phyloP scores from a whole-genome alignment of 2,888 invertebrate species.

The Hofmannophila pseudospretella region DNA sequence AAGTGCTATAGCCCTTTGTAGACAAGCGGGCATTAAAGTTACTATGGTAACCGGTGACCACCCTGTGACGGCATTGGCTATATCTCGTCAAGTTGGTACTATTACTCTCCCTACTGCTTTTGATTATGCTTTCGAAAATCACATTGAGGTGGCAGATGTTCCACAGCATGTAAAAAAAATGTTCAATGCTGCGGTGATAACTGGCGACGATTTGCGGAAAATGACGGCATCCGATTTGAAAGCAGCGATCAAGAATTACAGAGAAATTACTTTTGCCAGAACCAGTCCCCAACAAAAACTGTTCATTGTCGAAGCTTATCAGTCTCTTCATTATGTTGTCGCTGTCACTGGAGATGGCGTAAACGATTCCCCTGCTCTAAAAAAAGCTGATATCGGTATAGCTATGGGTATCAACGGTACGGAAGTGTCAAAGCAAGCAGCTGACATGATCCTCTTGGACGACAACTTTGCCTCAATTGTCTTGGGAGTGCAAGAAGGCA shows the following conservation, averaged over 20 bases:
- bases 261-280: slow-evolving; percentile 86
- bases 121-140: slow-evolving; percentile 82
- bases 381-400: slow-evolving; percentile 90
- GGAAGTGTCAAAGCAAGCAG: slow-evolving; percentile 91
- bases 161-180: slow-evolving; percentile 60
- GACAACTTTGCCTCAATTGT: slow-evolving; percentile 94
- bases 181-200: slow-evolving; percentile 58
- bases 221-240: slow-evolving; percentile 77
- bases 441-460: slow-evolving; percentile 93
- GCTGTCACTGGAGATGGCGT: slow-evolving; percentile 94
- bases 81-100: slow-evolving; percentile 81
- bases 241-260: slow-evolving; percentile 74
- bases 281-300: slow-evolving; percentile 84
- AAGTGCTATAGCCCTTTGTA: slow-evolving; percentile 81
- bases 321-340: slow-evolving; percentile 86
- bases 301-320: slow-evolving; percentile 86
- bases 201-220: slow-evolving; percentile 75
- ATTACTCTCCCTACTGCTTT: slow-evolving; percentile 81
- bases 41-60: slow-evolving; percentile 87
- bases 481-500: slow-evolving; percentile 88
- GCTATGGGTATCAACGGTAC: slow-evolving; percentile 89
- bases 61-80: slow-evolving; percentile 85
- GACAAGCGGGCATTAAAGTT: slow-evolving; percentile 84
- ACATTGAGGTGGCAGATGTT: slow-evolving; percentile 73
- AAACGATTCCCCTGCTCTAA: slow-evolving; percentile 91